phyloP scores from a whole-genome alignment of 2,113 vertebrate genomes.

The Thunnus thynnus region DNA sequence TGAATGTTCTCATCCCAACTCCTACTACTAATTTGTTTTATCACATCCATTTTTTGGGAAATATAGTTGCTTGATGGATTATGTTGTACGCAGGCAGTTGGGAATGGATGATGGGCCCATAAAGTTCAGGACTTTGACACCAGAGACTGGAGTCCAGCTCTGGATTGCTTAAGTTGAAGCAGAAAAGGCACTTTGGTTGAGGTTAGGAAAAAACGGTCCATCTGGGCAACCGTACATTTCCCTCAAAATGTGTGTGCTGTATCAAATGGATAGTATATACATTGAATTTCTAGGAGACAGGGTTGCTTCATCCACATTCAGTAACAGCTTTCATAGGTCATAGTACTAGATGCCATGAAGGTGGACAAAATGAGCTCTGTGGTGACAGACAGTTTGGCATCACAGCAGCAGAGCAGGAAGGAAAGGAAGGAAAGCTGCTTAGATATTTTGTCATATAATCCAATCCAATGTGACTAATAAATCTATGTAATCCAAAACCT shows the following conservation, averaged over 20 bases:
- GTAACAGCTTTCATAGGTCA: neutral
- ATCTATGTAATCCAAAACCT: constrained; percentile 20
- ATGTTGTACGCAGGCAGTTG: neutral
- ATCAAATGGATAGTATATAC: neutral
- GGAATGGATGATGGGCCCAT: no score
- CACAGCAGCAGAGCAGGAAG: no score
- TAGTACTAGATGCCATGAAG: neutral
- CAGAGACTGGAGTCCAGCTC: no score
- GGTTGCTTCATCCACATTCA: no score
- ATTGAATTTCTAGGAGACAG: neutral
- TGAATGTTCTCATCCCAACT: neutral
- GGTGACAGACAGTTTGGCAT: no score
- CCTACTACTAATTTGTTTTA: neutral
- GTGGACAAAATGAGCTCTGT: neutral
- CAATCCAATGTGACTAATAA: constrained; percentile 45
- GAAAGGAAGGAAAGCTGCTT: neutral
- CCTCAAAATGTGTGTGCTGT: no score
- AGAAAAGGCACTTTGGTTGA: no score
- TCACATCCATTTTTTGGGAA: neutral
- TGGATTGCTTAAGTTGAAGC: no score
- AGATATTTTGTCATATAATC: neutral
- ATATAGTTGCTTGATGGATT: neutral
- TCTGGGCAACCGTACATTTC: no score
- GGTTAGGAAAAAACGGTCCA: no score
- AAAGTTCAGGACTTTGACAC: no score